phyloP scores from a whole-genome alignment of 2,797 vertebrate genomes.

The Lutra lutra region DNA sequence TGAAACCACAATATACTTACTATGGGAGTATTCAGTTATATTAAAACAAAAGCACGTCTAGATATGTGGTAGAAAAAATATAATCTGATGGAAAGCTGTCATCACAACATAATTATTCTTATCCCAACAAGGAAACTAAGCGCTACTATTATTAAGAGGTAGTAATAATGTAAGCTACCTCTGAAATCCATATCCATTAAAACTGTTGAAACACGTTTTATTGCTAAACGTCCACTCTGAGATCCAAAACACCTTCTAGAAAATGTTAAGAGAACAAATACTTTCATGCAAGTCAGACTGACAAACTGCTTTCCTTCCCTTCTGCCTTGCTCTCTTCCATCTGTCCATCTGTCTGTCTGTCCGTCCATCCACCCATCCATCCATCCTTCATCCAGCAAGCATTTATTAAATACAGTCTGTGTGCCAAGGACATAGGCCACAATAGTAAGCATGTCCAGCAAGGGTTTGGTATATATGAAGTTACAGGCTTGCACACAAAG shows the following conservation, averaged over 20 bases:
- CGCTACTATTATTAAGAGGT: slow-evolving; percentile 34
- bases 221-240: not conserved
- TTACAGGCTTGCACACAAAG: not conserved
- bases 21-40: slow-evolving; percentile 10
- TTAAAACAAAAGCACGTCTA: slow-evolving; percentile 29
- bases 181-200: slow-evolving; percentile 39
- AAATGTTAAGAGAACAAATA: slow-evolving; percentile 38
- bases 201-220: slow-evolving; percentile 38
- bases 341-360: not conserved
- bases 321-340: not conserved
- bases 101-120: slow-evolving; percentile 28
- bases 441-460: not conserved
- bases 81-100: slow-evolving; percentile 43
- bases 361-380: not conserved
- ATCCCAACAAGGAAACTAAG: slow-evolving; percentile 44
- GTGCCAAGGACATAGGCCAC: not conserved
- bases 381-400: not conserved
- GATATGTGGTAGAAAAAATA: slow-evolving; percentile 20
- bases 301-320: slow-evolving; percentile 8
- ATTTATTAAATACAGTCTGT: not conserved
- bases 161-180: slow-evolving; percentile 34
- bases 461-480: not conserved
- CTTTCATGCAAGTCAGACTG: not conserved
- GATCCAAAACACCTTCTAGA: slow-evolving; percentile 33
- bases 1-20: not conserved